Conservation (phyloP, 2,888 invertebrate genomes). For the Acanthoscelides obtectus region DNA sequence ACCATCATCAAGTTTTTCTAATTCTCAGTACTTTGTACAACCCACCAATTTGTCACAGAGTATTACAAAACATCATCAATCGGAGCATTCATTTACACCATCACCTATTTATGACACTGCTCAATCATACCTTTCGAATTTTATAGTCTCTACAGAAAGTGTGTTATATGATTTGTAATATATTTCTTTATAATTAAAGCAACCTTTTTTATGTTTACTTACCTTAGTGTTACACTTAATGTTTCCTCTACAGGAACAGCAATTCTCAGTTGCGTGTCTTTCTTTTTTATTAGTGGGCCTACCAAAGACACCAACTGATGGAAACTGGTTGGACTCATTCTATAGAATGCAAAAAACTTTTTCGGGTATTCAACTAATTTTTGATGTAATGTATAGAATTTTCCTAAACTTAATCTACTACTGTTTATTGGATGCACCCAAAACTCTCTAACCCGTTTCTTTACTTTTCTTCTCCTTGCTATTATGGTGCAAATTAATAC, state of each 20-base stretch:
- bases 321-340: conserved; percentile 10
- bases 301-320: conserved; percentile 6
- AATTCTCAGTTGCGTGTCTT: conserved; percentile 4
- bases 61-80: too few species aligned
- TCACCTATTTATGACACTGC: not conserved
- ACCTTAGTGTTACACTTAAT: conserved; percentile 5
- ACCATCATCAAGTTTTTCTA: too few species aligned
- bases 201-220: too few species aligned
- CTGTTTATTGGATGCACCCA: conserved; percentile 6
- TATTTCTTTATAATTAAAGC: too few species aligned
- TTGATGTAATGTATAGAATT: conserved; percentile 6
- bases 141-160: not conserved
- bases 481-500: not conserved
- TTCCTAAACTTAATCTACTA: conserved; percentile 7
- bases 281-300: conserved; percentile 9
- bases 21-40: too few species aligned
- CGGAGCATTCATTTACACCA: too few species aligned
- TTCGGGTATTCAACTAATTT: conserved; percentile 9
- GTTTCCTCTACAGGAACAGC: conserved; percentile 7
- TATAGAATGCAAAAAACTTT: conserved; percentile 8
- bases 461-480: not conserved
- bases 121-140: not conserved
- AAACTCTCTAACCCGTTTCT: not conserved
- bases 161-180: too few species aligned
- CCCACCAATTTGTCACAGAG: not conserved